These are phyloP conservation scores for Antedon mediterranea DNA, from an alignment of 53 echinoderm and acorn worm species.

Conservation along the genomic window DNA sequence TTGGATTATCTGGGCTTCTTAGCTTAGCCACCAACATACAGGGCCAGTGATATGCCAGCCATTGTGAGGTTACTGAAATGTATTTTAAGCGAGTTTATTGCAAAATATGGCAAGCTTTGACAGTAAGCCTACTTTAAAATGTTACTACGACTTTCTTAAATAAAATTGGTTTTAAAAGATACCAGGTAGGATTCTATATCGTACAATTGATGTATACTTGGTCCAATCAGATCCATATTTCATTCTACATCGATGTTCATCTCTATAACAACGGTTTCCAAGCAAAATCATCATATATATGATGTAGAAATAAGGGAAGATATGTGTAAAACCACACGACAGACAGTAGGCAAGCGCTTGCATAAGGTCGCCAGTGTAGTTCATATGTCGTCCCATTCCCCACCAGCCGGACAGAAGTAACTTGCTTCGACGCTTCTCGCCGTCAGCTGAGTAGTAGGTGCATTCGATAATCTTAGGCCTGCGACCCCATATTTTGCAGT, in stretches of 20 bases:
- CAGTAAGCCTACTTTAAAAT: too few species aligned
- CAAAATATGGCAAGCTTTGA: too few species aligned
- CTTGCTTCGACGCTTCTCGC: slow-evolving; percentile 44
- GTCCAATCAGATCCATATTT: slow-evolving; percentile 34
- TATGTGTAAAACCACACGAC: slow-evolving; percentile 27
- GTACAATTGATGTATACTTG: slow-evolving; percentile 23
- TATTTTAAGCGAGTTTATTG: too few species aligned
- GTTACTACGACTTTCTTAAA: too few species aligned
- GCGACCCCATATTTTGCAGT: slow-evolving; percentile 48
- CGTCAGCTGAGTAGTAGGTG: slow-evolving; percentile 38
- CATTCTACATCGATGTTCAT: slow-evolving; percentile 36
- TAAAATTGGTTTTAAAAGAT: slow-evolving; percentile 8
- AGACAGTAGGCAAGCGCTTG: slow-evolving; percentile 48
- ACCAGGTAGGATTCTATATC: slow-evolving; percentile 24
- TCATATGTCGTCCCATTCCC: slow-evolving; percentile 73
- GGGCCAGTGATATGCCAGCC: too few species aligned
- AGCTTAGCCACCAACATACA: too few species aligned
- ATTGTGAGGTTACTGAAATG: too few species aligned
- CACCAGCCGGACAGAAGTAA: slow-evolving; percentile 68
- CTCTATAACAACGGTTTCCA: slow-evolving; percentile 33
- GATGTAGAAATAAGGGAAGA: slow-evolving; percentile 39
- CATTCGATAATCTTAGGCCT: slow-evolving; percentile 43
- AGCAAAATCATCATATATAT: slow-evolving; percentile 33
- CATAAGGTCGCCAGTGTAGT: slow-evolving; percentile 78
- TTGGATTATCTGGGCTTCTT: too few species aligned